A percentile compares a stretch with the other conserved stretches of the same genome.
Conservation (phyloP, 2,888 invertebrate genomes). For the Limenitis camilla region DNA sequence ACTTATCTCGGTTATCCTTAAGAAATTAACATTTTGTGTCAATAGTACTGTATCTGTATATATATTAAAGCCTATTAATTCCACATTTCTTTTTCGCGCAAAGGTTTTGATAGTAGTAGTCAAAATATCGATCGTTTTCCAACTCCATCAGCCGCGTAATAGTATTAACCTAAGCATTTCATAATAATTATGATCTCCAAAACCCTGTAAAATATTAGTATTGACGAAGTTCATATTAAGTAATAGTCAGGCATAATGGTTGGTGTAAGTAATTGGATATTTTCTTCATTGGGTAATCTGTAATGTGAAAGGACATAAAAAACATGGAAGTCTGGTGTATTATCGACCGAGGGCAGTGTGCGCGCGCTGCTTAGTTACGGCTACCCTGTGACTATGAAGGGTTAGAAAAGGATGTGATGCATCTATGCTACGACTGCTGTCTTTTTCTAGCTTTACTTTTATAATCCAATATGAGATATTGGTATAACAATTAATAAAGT, state of each 20-base stretch:
- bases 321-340: constrained; percentile 67
- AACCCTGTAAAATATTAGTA: neutral
- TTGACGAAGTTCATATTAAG: constrained; percentile 7
- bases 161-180: too few relatives aligned
- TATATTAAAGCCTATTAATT: too few relatives aligned
- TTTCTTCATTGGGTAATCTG: constrained; percentile 60
- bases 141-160: too few relatives aligned
- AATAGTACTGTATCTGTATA: too few relatives aligned
- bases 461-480: neutral
- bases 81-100: too few relatives aligned
- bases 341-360: constrained; percentile 67
- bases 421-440: constrained; percentile 25
- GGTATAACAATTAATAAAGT: too few relatives aligned
- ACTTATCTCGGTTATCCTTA: too few relatives aligned
- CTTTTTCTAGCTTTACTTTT: constrained; percentile 29
- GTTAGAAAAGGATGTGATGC: constrained; percentile 34
- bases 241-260: constrained; percentile 10
- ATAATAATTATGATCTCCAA: neutral
- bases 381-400: constrained; percentile 27
- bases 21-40: too few relatives aligned
- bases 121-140: too few relatives aligned
- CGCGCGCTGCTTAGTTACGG: constrained; percentile 43
- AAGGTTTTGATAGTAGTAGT: too few relatives aligned
- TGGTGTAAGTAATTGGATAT: constrained; percentile 46
- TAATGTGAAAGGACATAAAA: constrained; percentile 69